These are phyloP conservation scores for Malurus splendens DNA, from an alignment of 2,797 vertebrate genomes.

Conservation along the genomic window DNA sequence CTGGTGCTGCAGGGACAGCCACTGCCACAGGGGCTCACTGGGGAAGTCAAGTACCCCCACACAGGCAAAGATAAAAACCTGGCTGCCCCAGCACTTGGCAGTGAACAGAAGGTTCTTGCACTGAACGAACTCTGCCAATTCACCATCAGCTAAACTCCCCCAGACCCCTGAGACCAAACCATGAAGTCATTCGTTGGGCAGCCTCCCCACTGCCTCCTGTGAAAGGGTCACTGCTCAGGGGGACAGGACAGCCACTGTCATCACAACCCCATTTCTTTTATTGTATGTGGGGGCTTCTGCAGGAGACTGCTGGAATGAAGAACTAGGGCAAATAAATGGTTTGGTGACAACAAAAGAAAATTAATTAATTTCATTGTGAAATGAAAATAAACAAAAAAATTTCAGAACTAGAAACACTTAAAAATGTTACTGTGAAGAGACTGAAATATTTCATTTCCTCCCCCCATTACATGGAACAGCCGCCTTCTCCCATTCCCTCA, in stretches of 20 bases:
- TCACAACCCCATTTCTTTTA: not conserved
- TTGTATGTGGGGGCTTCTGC: fast-evolving
- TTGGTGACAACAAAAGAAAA: not conserved
- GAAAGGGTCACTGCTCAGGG: not conserved
- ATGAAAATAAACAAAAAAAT: not conserved
- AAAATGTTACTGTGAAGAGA: not conserved
- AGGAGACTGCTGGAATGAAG: not conserved
- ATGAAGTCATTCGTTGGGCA: not conserved
- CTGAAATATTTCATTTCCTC: not conserved
- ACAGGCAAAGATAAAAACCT: not conserved
- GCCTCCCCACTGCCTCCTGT: not conserved
- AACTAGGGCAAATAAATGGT: not conserved
- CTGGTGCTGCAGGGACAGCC: fast-evolving
- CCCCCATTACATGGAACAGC: fast-evolving
- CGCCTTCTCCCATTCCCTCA: not conserved
- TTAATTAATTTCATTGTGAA: not conserved
- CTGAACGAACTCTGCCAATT: not conserved
- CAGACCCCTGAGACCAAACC: not conserved
- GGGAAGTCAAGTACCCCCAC: not conserved
- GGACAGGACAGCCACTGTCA: not conserved
- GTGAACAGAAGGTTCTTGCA: not conserved
- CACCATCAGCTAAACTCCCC: not conserved
- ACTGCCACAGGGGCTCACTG: not conserved
- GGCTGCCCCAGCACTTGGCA: fast-evolving
- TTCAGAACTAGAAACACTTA: not conserved